Evolutionary conservation across 2,888 invertebrate genomes (phyloP).

Genomic region (Geophilus truncorum): DNA sequence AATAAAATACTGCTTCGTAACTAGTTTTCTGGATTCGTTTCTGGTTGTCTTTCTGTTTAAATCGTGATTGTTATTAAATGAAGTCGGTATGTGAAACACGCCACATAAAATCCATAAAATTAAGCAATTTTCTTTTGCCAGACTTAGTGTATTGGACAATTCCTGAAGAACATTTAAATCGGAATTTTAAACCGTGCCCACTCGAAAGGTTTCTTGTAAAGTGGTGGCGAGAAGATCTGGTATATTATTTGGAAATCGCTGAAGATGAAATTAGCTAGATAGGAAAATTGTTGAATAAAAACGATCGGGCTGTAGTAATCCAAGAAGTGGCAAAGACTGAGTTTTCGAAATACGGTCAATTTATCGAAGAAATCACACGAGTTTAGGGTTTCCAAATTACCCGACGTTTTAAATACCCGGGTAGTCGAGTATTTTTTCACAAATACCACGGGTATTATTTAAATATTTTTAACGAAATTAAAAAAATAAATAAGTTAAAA

Average conservation of each 20-base stretch:
- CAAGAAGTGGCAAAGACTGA: not conserved
- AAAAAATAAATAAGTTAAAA: too few relatives aligned
- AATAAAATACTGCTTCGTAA: not conserved
- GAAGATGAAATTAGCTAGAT: not conserved
- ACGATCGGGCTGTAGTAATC: not conserved
- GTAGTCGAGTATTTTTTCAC: too few relatives aligned
- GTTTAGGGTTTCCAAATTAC: too few relatives aligned
- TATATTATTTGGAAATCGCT: not conserved
- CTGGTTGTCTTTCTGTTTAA: not conserved
- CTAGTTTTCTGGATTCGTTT: not conserved
- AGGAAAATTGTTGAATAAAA: not conserved
- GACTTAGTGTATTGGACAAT: not conserved
- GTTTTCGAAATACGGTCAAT: not conserved
- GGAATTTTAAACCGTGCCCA: not conserved
- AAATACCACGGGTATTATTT: too few relatives aligned
- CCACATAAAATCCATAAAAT: not conserved
- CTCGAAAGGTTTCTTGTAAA: not conserved
- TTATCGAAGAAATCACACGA: not conserved
- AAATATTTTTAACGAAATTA: too few relatives aligned
- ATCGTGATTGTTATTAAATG: not conserved
- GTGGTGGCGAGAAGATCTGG: not conserved
- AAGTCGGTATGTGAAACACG: not conserved
- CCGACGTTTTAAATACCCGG: too few relatives aligned
- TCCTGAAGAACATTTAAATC: not conserved
- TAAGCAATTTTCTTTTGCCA: not conserved